Conservation (phyloP, 2,113 vertebrate species). For the Microtus oregoni region DNA sequence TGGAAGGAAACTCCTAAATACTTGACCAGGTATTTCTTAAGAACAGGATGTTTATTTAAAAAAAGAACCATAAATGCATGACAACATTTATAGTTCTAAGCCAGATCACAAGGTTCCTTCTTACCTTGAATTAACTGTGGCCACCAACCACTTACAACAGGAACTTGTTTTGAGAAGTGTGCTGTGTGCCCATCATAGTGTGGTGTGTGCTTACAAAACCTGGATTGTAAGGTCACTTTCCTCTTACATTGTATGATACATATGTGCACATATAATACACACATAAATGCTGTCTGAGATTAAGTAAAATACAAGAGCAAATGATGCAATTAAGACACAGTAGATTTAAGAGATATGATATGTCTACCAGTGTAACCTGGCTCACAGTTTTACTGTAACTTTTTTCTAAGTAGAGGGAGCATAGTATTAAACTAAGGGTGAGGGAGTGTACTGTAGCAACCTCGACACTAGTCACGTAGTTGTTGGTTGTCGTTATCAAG, state of each 20-base stretch:
- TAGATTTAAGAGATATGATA: neutral
- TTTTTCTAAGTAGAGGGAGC: neutral
- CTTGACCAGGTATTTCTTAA: neutral
- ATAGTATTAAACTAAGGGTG: neutral
- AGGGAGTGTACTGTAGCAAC: neutral
- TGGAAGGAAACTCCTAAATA: neutral
- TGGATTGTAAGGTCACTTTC: neutral
- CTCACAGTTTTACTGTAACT: neutral
- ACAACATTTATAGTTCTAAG: neutral
- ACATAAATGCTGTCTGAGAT: neutral
- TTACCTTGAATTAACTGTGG: neutral
- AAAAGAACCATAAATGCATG: neutral
- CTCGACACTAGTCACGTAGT: neutral
- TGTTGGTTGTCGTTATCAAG: neutral
- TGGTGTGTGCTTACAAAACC: neutral
- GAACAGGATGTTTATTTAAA: conserved; percentile 20
- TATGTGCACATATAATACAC: neutral
- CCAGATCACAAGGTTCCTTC: neutral
- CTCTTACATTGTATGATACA: neutral
- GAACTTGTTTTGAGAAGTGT: neutral
- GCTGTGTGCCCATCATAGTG: neutral
- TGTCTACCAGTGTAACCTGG: neutral
- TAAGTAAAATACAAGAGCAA: neutral
- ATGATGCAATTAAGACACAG: neutral
- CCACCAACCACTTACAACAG: neutral